Evolutionary conservation across 1,140 invertebrate genomes (phyloP).

Genomic region (Drosophila jambulina): DNA sequence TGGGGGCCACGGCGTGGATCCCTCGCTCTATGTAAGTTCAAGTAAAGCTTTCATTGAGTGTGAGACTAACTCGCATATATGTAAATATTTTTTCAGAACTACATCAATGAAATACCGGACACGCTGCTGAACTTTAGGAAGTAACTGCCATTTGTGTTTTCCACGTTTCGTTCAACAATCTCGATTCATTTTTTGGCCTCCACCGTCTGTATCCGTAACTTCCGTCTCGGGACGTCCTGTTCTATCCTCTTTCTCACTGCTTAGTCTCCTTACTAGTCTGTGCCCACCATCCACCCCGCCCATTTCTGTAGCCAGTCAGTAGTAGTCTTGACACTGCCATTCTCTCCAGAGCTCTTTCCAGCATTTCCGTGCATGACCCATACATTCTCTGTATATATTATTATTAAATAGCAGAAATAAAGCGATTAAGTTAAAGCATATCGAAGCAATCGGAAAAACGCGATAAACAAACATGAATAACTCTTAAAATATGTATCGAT

Average conservation of each 20-base stretch:
- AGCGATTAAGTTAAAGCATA: conserved; percentile 65
- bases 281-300: conserved; percentile 33
- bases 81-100: conserved; percentile 66
- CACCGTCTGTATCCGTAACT: conserved; percentile 20
- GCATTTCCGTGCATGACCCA: conserved; percentile 63
- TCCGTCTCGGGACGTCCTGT: conserved; percentile 16
- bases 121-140: conserved; percentile 83
- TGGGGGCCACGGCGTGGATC: conserved; percentile 85
- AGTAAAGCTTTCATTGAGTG: fast-evolving
- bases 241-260: conserved; percentile 12
- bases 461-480: conserved; percentile 33
- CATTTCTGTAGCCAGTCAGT: conserved; percentile 58
- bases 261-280: conserved; percentile 71
- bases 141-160: conserved; percentile 57
- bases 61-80: no score
- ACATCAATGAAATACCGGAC: conserved; percentile 84
- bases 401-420: conserved; percentile 82
- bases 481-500: conserved; percentile 53
- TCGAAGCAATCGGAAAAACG: conserved; percentile 32
- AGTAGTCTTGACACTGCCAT: conserved; percentile 68
- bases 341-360: conserved; percentile 52
- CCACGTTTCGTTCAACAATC: conserved; percentile 37
- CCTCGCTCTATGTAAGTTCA: conserved; percentile 88
- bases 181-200: conserved; percentile 27
- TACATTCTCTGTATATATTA: conserved; percentile 82